Base-by-base conservation (phyloP, 1,140 invertebrate genomes). In the Drosophila simulans region DNA sequence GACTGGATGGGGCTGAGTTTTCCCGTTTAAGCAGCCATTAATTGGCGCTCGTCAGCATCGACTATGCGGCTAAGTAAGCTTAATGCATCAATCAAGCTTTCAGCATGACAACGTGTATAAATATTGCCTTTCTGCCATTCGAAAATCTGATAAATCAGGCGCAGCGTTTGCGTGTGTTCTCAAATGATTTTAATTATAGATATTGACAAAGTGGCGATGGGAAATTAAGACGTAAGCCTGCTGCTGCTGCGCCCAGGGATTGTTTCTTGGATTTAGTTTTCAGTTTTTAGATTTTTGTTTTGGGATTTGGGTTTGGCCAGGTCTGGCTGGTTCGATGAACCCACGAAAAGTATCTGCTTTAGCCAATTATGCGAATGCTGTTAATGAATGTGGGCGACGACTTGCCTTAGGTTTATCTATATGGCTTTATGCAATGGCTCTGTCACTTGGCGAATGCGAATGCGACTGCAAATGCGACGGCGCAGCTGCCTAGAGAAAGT, bases 41-140 rank as follows among this genome's bases (percentile, higher is more conserved):
- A 89, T 88, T 89, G 77, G 66, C 66, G 51, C 79, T 82, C 80
- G 78, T 78, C 76, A 78, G 62, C 75, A 51, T 12, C 53, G 53
- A 58, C 34, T 11, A 31, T 40, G 31, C 31, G 59, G 65, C 66
- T 77, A 58, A 56, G 64, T 60, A 51, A 69, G 74, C 83, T 89
- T 83, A 76, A 89, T 77, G 80, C 84, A 78, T 84, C 84, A 89
- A 89, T 89, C 84, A 89, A 77, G 84, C 84, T 82, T 84, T 89
- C 84, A 84, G 52, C 84, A 77, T 70, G 64, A 70, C 76, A 77
- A 65, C 55, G 57, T 60, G 52, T 71, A 63, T 57, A 71, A 51
- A 46, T 65, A 66, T 64, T 62, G 59, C 54, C 56, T 58, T 52
- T 52, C 49, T 74, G 60, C 75, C 70, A 82, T 71, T 71, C 64